Base-by-base conservation (phyloP, 92 coral and sea anemone species). In the Zoanthus gigantus region DNA sequence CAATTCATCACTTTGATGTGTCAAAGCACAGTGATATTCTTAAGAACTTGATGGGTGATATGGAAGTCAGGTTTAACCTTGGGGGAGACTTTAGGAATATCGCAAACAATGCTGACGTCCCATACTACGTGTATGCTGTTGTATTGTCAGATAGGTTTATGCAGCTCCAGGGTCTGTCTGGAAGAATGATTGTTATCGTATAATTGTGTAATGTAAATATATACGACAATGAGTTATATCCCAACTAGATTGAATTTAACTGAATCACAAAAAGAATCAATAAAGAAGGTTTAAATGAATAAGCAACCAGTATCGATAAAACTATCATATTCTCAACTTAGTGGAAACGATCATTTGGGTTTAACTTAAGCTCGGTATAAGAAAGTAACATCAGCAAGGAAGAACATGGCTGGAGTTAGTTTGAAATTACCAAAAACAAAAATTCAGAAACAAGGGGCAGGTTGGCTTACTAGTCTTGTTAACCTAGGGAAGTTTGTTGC, bases 1-100 rank as follows among this genome's bases (percentile, higher is more conserved):
- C 30, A 66, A 66, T 66, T 66, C 72, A 66, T 66, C 72, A 66
- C 72, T 66, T 66, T 66, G 72, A 66, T 66, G 72, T 66, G 72
- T 66, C 72, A 66, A 66, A 66, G 72, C 72, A 66, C 30, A 66
- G 72, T 66, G 72, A 66, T 14, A 66, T 28, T 2, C 72, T 66
- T 14, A 66, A 66, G 72, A 66, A 15, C 7, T 14, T 28, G 15
- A 66, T 66, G 72, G 72, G 29, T 14, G 72, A 66, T 66, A 66
- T 66, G 9, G 72, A 66, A 66, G 72, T 66, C 6, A 66, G 72
- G 30, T 66, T 66, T 66, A 66, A 66, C 72, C 72, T 66, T 14
- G 72, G 28, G 1, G 72, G 72, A n/a, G n/a, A 66, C 72, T 66
- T 66, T 66, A 66, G 72, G 30, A 66, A 66, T 66, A 66, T 66